Base-by-base conservation (phyloP, 1,140 invertebrate genomes). In the Babylonia areolata region DNA sequence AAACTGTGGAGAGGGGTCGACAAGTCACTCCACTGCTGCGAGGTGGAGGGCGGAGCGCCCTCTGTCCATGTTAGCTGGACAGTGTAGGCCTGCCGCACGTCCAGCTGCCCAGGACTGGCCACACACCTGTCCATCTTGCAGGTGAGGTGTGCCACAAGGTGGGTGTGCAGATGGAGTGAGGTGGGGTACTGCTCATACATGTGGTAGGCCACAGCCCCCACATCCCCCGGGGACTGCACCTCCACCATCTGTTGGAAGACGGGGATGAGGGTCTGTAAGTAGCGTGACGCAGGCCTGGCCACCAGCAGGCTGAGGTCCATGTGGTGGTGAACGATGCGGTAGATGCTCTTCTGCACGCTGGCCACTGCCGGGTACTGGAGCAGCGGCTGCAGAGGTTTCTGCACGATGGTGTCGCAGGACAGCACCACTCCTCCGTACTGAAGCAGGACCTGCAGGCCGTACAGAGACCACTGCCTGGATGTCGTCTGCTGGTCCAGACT, bases 391-490 rank as follows among this genome's bases (percentile, higher is more conserved):
- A 82, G 12, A 9, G 58, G 80, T 64, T 86, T 83, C 71, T 64
- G 69, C n/a, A 81, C 46, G 5, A 86, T 54, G 33, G 73, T 78
- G 33, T 86, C 73, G 28, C 80, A 86, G 31, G 80, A 51, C n/a
- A 83, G 39, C 28, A 86, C n/a, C 3, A 87, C 51, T 35, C 86
- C 86, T 35, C 86, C 86, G 31, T 87, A 81, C n/a, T 81, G 83
- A 12, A 85, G 31, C 0, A 87, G 84, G 3, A 85, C 80, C 42
- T 85, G 58, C 42, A 85, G 6, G n/a, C 85, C 85, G 51, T 86
- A 86, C 40, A 86, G 35, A 12, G 84, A 37, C 31, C 81, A 33
- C 15, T 42, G 33, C 33, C 35, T 20, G 31, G 35, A 20, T n/a
- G 40, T 35, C 2, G 80, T 33, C 20, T 28, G 40, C 0, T 58